A percentile compares a stretch with the other conserved stretches of the same genome.
Conservation (phyloP, 2,113 vertebrate genomes). For the Polypterus bichir region DNA sequence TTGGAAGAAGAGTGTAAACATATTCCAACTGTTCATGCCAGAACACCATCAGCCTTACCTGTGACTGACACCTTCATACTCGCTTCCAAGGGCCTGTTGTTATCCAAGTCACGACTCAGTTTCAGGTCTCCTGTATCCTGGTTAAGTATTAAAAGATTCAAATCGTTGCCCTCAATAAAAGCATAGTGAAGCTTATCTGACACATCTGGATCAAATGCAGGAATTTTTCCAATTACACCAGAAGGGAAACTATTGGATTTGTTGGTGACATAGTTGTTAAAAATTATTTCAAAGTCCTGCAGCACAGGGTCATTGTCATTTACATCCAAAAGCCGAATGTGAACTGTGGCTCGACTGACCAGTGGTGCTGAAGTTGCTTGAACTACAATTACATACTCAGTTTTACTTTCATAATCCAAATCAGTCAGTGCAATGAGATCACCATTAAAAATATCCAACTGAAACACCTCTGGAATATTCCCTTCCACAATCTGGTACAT, state of each 20-base stretch:
- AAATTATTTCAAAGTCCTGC: constrained; percentile 88
- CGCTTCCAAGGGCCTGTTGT: constrained; percentile 82
- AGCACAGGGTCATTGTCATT: constrained; percentile 80
- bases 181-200: constrained; percentile 78
- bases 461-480: constrained; percentile 83
- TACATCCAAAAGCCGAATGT: constrained; percentile 71
- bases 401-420: constrained; percentile 79
- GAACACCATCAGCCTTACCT: constrained; percentile 49
- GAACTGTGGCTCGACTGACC: constrained; percentile 83
- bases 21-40: neutral
- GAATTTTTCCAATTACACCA: constrained; percentile 83
- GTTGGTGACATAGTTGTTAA: constrained; percentile 93
- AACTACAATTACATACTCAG: constrained; percentile 80
- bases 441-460: constrained; percentile 81
- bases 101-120: constrained; percentile 80
- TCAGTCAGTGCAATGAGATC: constrained; percentile 78
- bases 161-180: constrained; percentile 83
- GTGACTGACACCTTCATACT: constrained; percentile 82
- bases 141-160: constrained; percentile 73
- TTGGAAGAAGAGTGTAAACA: neutral
- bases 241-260: constrained; percentile 91
- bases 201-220: constrained; percentile 82
- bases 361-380: constrained; percentile 90
- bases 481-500: constrained; percentile 96
- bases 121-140: constrained; percentile 75